phyloP scores from a whole-genome alignment of 2,797 vertebrate species.

The Lophius americanus region DNA sequence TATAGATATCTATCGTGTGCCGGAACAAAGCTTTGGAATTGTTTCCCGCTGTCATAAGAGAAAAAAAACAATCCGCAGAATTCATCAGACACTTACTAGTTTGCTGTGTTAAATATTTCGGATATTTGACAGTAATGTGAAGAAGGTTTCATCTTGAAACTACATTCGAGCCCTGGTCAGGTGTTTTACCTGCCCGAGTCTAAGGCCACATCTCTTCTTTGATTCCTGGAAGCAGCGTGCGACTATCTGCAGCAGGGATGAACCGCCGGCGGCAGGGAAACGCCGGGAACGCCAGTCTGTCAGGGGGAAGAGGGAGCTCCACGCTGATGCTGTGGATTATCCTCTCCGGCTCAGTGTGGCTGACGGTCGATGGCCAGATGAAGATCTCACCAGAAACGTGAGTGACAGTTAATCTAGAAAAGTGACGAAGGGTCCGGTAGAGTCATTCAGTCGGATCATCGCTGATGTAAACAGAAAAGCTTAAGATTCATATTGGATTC shows the following conservation, averaged over 20 bases:
- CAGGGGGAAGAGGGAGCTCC: constrained; percentile 48
- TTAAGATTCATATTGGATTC: too few relatives aligned
- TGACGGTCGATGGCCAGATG: constrained; percentile 80
- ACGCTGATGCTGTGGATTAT: constrained; percentile 81
- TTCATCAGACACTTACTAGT: too few relatives aligned
- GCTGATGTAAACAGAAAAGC: too few relatives aligned
- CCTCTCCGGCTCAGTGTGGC: constrained; percentile 73
- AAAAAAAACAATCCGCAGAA: too few relatives aligned
- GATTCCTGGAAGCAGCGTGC: constrained; percentile 38
- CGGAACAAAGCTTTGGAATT: too few relatives aligned
- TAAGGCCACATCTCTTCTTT: constrained; percentile 37
- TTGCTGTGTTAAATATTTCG: background rate
- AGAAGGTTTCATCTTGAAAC: background rate
- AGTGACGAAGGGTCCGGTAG: background rate
- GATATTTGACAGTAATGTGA: too few relatives aligned
- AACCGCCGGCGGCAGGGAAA: constrained; percentile 42
- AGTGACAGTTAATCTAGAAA: constrained; percentile 69
- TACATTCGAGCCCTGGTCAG: background rate
- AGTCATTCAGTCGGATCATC: too few relatives aligned
- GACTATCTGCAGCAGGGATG: constrained; percentile 60
- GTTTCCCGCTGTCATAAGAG: too few relatives aligned
- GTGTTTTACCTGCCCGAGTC: constrained; percentile 24
- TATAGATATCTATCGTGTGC: too few relatives aligned
- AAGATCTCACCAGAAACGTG: constrained; percentile 91
- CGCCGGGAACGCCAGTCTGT: constrained; percentile 48